Percentiles rank a stretch among this genome's conserved stretches.
Conservation (phyloP, 2,888 invertebrate genomes). For the Lottia gigantea region DNA sequence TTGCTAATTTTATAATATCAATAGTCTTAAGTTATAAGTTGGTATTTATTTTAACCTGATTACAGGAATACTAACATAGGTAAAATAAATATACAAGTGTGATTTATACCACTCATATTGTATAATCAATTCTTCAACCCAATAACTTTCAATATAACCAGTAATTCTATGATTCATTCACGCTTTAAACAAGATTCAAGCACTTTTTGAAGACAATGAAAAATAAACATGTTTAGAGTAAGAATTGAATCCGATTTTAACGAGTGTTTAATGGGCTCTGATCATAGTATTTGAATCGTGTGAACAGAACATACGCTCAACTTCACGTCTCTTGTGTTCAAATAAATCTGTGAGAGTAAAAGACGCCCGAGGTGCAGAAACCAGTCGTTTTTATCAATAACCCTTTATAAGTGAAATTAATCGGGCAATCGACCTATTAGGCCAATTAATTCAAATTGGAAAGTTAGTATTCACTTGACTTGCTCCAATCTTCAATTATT, state of each 20-base stretch:
- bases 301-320: not conserved
- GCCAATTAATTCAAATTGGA: conserved; percentile 22
- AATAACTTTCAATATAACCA: too few species aligned
- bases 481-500: not conserved
- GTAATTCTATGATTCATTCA: not conserved
- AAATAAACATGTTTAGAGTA: conserved; percentile 7
- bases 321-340: not conserved
- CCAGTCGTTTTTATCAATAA: conserved; percentile 14
- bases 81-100: too few species aligned
- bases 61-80: too few species aligned
- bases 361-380: not conserved
- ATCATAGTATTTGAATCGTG: not conserved
- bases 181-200: not conserved
- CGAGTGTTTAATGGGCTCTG: not conserved
- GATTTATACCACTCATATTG: too few species aligned
- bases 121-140: too few species aligned
- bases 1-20: too few species aligned
- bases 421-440: conserved; percentile 24
- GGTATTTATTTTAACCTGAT: too few species aligned
- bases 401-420: conserved; percentile 21
- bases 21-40: too few species aligned
- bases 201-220: conserved; percentile 8
- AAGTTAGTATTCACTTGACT: conserved; percentile 18
- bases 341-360: not conserved
- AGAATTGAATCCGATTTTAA: conserved; percentile 3